Percentiles rank a stretch among this genome's conserved stretches.
These are phyloP conservation scores for Eupithecia abbreviata DNA, from an alignment of 2,888 invertebrate species.

Conservation along the genomic window DNA sequence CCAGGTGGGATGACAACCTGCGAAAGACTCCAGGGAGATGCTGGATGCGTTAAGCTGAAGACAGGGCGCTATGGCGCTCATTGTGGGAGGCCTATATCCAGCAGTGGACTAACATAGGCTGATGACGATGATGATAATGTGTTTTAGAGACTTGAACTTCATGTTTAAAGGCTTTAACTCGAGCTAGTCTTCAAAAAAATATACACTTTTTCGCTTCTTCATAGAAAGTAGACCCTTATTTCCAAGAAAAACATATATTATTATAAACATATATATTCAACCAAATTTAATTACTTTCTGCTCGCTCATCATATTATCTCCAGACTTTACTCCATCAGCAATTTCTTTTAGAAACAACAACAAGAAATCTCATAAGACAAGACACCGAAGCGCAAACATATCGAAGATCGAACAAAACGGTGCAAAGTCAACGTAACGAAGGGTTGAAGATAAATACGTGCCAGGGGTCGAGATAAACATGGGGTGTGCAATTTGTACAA, in stretches of 20 bases:
- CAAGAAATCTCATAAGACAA: constrained; percentile 37
- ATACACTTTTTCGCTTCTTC: too few species aligned
- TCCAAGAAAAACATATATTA: not conserved
- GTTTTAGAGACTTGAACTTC: too few species aligned
- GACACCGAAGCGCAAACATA: constrained; percentile 45
- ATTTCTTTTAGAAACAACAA: constrained; percentile 18
- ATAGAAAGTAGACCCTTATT: too few species aligned
- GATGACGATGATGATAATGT: too few species aligned
- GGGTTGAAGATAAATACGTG: constrained; percentile 79
- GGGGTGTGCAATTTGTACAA: constrained; percentile 80
- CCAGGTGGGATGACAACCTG: too few species aligned
- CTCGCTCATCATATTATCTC: not conserved
- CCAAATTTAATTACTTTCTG: not conserved
- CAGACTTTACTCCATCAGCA: constrained; percentile 1
- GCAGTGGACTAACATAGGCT: too few species aligned
- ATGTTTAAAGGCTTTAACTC: too few species aligned
- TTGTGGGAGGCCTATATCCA: too few species aligned
- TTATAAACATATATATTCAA: not conserved
- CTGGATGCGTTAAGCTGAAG: too few species aligned
- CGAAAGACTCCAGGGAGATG: too few species aligned
- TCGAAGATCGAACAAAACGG: constrained; percentile 67
- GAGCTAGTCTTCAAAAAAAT: too few species aligned
- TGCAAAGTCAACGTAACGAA: constrained; percentile 77
- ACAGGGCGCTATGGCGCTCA: too few species aligned
- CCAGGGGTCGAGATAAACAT: constrained; percentile 78